Evolutionary conservation across 2,888 invertebrate genomes (phyloP), one percentile per base, ranked within the genome.

Genomic region (Sipha maydis): DNA sequence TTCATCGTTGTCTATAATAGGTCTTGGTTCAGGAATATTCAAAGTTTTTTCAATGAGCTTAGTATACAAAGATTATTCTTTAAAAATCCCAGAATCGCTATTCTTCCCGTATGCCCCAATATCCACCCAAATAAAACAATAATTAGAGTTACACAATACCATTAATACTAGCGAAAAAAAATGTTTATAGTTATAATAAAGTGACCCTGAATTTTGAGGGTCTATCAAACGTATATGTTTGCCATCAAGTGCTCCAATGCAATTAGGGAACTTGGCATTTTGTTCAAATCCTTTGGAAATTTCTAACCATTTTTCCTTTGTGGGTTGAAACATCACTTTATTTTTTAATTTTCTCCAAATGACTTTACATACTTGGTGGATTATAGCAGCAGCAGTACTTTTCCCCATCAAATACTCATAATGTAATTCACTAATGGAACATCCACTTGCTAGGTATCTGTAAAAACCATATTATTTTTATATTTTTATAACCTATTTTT

Each of bases 211-310:
- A 61, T 79, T 14, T 34, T 19, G 25, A 4, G 61, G 38, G 19
- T 79, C 61, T 5, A 25, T 79, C 21, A 61, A 8, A 21, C 34
- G 31, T 31, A 79, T 79, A 56, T 34, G 61, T n/a, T 34, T 79
- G 3, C 79, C 79, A 25, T 79, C 76, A 3, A 48, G 61, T n/a
- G n/a, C n/a, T n/a, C n/a, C n/a, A n/a, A n/a, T n/a, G n/a, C n/a
- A n/a, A n/a, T n/a, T n/a, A n/a, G 34, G 61, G 38, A 61, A 80
- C 25, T 80, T 67, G 61, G 61, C 34, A 80, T 38, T 25, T 80
- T 80, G 61, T 80, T 80, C 80, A 80, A 80, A 80, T 80, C 34
- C 56, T 61, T 31, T 79, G 31, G 79, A 79, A 79, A 79, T 79
- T 21, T 79, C 56, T 34, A 79, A 34, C 80, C 80, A 80, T 67